Evolutionary conservation across 2,888 invertebrate species (phyloP).

Genomic region (Drosophila robusta): DNA sequence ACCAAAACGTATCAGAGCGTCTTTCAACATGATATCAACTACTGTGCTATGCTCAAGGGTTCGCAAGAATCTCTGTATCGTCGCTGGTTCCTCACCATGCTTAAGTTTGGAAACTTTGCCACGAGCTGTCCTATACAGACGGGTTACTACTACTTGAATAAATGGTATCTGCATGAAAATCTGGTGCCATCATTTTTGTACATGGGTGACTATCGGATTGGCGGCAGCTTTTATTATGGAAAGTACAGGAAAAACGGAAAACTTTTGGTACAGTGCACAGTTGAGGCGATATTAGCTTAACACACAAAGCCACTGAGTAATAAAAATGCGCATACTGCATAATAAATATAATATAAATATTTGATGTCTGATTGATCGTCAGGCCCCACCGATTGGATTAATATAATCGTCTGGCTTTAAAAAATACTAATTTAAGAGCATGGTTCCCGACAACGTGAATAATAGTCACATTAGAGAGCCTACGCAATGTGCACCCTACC

Average conservation of each 20-base stretch:
- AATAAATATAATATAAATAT: slow-evolving; percentile 4
- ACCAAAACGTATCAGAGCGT: slow-evolving; percentile 50
- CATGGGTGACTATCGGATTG: slow-evolving; percentile 66
- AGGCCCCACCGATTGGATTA: slow-evolving; percentile 2
- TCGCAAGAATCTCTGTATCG: slow-evolving; percentile 52
- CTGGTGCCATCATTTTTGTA: slow-evolving; percentile 62
- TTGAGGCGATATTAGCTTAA: slow-evolving; percentile 36
- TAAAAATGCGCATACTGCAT: neutral
- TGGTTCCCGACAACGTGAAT: neutral
- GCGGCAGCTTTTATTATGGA: slow-evolving; percentile 52
- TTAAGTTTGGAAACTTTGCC: slow-evolving; percentile 61
- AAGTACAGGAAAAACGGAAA: slow-evolving; percentile 29
- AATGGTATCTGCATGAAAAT: slow-evolving; percentile 50
- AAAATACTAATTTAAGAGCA: neutral
- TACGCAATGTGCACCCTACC: neutral
- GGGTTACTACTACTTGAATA: slow-evolving; percentile 62
- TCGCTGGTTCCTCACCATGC: slow-evolving; percentile 50
- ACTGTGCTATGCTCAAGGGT: slow-evolving; percentile 49
- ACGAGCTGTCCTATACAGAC: slow-evolving; percentile 50
- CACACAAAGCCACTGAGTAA: neutral
- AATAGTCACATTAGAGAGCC: neutral
- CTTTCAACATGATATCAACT: slow-evolving; percentile 64
- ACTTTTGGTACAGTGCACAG: slow-evolving; percentile 42
- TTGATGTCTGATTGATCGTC: neutral
- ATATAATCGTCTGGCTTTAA: neutral